phyloP scores from a whole-genome alignment of 2,888 invertebrate species.

The Aphidoletes aphidimyza region DNA sequence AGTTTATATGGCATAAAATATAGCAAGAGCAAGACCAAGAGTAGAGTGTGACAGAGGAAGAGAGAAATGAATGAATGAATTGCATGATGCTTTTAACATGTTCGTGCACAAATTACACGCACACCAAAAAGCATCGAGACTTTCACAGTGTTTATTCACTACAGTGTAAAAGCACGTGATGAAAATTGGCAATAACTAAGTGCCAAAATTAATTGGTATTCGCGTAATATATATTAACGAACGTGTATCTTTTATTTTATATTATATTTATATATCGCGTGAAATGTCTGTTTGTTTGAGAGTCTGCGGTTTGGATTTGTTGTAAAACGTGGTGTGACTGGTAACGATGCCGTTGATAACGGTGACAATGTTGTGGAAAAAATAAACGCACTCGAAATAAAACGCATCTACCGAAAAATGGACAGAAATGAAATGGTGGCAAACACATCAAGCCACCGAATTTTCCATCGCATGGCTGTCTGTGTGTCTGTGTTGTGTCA shows the following conservation, averaged over 20 bases:
- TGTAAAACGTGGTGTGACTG: neutral
- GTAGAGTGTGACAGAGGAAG: too few species aligned
- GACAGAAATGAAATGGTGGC: too few species aligned
- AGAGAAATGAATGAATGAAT: neutral
- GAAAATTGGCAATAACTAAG: neutral
- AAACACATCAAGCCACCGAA: too few species aligned
- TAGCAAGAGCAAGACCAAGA: too few species aligned
- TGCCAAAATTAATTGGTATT: neutral
- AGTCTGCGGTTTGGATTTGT: neutral
- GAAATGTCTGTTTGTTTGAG: neutral
- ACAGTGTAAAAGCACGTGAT: neutral
- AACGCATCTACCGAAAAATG: too few species aligned
- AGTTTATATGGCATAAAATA: neutral
- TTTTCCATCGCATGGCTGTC: too few species aligned
- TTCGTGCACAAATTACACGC: neutral
- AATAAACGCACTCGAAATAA: too few species aligned
- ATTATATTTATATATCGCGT: neutral
- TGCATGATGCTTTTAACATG: neutral
- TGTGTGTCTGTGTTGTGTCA: neutral
- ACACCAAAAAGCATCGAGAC: neutral
- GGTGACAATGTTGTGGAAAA: too few species aligned
- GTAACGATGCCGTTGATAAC: neutral
- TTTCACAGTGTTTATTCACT: neutral
- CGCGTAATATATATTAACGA: neutral
- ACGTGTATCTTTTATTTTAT: slow-evolving; percentile 31